These are phyloP conservation scores for Caretta caretta DNA, from an alignment of 2,113 vertebrate species.

Conservation along the genomic window DNA sequence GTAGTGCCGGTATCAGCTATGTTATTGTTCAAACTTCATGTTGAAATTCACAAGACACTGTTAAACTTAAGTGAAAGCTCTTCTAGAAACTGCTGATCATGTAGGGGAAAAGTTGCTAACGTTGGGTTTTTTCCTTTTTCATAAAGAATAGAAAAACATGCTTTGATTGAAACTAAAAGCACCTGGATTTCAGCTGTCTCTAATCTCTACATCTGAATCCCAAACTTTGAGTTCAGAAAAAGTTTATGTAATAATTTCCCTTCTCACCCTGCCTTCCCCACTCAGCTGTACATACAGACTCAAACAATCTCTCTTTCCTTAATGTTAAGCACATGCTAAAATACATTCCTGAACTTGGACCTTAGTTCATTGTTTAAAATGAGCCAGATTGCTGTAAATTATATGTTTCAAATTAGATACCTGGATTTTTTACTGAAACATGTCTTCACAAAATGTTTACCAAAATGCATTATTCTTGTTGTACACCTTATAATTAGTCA, in stretches of 20 bases:
- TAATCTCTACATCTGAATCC: neutral
- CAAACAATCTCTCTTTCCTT: neutral
- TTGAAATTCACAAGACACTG: neutral
- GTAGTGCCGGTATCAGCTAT: accelerated
- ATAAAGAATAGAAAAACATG: neutral
- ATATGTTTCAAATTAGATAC: constrained; percentile 57
- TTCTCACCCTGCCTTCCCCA: neutral
- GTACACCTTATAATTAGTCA: neutral
- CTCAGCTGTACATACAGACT: neutral
- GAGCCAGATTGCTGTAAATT: constrained; percentile 31
- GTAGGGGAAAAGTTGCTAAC: neutral
- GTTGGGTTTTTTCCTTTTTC: neutral
- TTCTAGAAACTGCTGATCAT: neutral
- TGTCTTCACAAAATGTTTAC: constrained; percentile 21
- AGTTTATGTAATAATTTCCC: neutral
- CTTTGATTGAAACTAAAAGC: neutral
- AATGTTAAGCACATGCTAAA: neutral
- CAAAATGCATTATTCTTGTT: neutral
- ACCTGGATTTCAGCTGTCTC: neutral
- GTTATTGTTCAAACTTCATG: neutral
- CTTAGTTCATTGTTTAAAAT: constrained; percentile 23
- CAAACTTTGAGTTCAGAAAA: neutral
- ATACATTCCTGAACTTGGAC: neutral
- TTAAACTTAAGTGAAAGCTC: neutral
- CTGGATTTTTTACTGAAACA: constrained; percentile 3